Conservation (phyloP, 1,140 invertebrate species). For the Araneus ventricosus region DNA sequence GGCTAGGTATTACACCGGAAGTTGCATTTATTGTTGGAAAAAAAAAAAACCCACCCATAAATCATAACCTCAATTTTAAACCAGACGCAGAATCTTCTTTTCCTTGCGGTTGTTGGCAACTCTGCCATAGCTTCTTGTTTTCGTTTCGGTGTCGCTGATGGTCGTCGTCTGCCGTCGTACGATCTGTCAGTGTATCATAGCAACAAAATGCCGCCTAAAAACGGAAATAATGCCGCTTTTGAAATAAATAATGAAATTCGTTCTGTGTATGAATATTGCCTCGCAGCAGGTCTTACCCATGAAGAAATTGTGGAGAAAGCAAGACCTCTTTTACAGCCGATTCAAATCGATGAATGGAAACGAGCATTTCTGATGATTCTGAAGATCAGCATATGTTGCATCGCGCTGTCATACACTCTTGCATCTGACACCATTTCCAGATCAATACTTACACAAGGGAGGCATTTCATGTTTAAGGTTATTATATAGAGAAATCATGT, state of each 20-base stretch:
- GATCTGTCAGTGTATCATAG: constrained; percentile 7
- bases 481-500: too few relatives aligned
- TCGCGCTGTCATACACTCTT: constrained; percentile 45
- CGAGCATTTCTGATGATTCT: constrained; percentile 28
- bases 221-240: constrained; percentile 20
- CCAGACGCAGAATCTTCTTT: too few relatives aligned
- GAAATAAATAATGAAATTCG: constrained; percentile 67
- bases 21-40: too few relatives aligned
- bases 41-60: too few relatives aligned
- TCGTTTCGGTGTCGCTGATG: constrained; percentile 26
- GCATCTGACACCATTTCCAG: constrained; percentile 45
- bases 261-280: constrained; percentile 63
- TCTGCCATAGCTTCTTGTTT: not conserved
- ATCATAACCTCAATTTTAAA: too few relatives aligned
- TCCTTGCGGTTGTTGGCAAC: not conserved
- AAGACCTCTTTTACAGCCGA: constrained; percentile 38
- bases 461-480: constrained; percentile 70
- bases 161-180: not conserved
- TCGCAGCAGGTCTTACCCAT: constrained; percentile 68
- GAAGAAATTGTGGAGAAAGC: constrained; percentile 67
- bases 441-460: constrained; percentile 48
- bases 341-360: constrained; percentile 48
- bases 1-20: too few relatives aligned
- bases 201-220: constrained; percentile 41
- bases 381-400: constrained; percentile 60